These are phyloP conservation scores for Fulmarus glacialis DNA, from an alignment of 2,113 vertebrate species.

Conservation along the genomic window DNA sequence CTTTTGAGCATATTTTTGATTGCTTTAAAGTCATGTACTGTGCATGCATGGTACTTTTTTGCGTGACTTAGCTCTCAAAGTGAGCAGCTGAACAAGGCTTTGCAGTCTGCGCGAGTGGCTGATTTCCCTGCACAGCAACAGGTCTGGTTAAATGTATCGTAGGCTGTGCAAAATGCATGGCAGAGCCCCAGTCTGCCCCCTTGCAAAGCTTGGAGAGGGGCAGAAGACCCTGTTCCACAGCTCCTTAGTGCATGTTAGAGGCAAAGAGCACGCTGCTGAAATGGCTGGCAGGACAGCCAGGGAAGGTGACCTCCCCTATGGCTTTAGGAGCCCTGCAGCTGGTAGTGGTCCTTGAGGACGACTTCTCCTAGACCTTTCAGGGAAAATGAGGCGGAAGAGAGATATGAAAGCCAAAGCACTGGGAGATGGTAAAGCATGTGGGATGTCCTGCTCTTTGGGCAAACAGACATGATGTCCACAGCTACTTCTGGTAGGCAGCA, in stretches of 20 bases:
- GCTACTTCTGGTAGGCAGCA: not conserved
- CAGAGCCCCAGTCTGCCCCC: not conserved
- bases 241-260: not conserved
- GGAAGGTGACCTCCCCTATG: not conserved
- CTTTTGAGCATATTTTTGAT: conserved; percentile 20
- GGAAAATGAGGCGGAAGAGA: not conserved
- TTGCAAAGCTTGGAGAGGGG: not conserved
- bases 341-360: not conserved
- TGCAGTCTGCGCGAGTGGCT: not conserved
- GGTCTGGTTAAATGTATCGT: not conserved
- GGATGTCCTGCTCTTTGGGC: not conserved
- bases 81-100: conserved; percentile 15
- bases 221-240: not conserved
- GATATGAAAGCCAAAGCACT: not conserved
- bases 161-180: fast-evolving
- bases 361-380: not conserved
- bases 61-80: conserved; percentile 1
- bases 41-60: not conserved
- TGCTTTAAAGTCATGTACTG: not conserved
- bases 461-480: not conserved
- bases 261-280: not conserved
- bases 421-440: not conserved
- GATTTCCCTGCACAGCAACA: not conserved
- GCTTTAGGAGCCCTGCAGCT: not conserved
- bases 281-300: not conserved